Base-by-base conservation (phyloP, 2,113 vertebrate species). In the Onychorhynchus coronatus region DNA sequence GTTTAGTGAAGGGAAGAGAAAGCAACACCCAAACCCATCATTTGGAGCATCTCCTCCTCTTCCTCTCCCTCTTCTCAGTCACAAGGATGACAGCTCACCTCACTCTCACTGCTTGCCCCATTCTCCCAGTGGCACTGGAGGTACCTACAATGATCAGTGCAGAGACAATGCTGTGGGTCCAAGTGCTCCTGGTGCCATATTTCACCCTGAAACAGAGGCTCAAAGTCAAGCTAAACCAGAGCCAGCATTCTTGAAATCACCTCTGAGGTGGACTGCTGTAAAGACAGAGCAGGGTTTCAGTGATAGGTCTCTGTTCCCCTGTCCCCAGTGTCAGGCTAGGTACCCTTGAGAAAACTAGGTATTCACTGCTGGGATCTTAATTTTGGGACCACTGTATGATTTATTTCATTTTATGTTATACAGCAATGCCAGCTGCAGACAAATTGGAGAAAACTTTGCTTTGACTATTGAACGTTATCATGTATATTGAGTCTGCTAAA, bases 111-210 rank as follows among this genome's bases (percentile, higher is more conserved):
- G 12, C 58, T 85, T 44, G 22, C 9, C 65, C 21, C 44, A 8
- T 65, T 42, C 18, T 66, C 18, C 19, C 62, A 39, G 30, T 28
- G 35, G 10, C 49, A 16, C 12, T 76, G 50, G 37, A 33, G 41
- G 33, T 52, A 33, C 21, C 41, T 12, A 1, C 74, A 47, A 1
- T 7, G 7, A 24, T 13, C 1, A 1, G 9, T 33, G 59, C 30
- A 88, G 63, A 67, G 46, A 20, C 31, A 76, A 0, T 2, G 1
- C 35, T 44, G n/a, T 14, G 12, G 8, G 65, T 89, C 47, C 27
- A 42, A 15, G 30, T 42, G 33, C 37, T 94, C 35, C 42, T 28
- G 23, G 17, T 0, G 4, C 70, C 30, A 21, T 30, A 4, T 83
- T 81, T 81, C 31, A 30, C n/a, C 15, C 5, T 6, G 17, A 78